These are phyloP conservation scores for Alligator mississippiensis DNA, from an alignment of 2,113 vertebrate genomes.

Conservation along the genomic window DNA sequence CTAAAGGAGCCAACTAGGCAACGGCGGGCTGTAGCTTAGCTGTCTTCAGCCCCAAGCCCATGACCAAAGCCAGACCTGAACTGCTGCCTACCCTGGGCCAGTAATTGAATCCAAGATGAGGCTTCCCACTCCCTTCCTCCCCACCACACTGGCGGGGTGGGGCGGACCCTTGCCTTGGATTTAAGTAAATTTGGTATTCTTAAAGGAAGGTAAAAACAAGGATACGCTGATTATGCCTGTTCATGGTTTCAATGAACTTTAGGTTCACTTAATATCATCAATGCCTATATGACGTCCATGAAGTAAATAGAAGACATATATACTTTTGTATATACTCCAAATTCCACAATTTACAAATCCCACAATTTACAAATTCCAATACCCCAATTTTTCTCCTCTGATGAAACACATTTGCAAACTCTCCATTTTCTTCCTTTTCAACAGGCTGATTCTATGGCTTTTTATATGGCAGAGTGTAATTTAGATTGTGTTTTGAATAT, in stretches of 20 bases:
- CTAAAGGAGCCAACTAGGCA: too few relatives aligned
- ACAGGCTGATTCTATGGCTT: background rate
- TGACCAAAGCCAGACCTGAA: too few relatives aligned
- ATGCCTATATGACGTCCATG: background rate
- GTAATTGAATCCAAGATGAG: too few relatives aligned
- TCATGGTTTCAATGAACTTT: background rate
- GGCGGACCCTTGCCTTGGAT: too few relatives aligned
- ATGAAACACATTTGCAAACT: background rate
- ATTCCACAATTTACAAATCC: background rate
- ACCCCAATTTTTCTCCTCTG: background rate
- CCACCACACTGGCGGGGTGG: too few relatives aligned
- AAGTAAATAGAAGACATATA: background rate
- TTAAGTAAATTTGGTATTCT: background rate
- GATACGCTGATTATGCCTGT: background rate
- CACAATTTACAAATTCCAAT: background rate
- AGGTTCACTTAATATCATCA: too few relatives aligned
- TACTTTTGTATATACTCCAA: background rate
- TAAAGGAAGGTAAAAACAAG: background rate
- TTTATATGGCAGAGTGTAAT: background rate
- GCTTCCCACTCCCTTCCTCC: too few relatives aligned
- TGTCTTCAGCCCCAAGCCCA: too few relatives aligned
- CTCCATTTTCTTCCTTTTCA: background rate
- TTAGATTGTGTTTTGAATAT: background rate
- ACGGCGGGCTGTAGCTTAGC: too few relatives aligned
- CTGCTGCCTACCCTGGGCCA: too few relatives aligned